Evolutionary conservation across 2,797 vertebrate species (phyloP), one percentile per base, ranked within the genome.

Genomic region (Neopelma chrysocephalum): DNA sequence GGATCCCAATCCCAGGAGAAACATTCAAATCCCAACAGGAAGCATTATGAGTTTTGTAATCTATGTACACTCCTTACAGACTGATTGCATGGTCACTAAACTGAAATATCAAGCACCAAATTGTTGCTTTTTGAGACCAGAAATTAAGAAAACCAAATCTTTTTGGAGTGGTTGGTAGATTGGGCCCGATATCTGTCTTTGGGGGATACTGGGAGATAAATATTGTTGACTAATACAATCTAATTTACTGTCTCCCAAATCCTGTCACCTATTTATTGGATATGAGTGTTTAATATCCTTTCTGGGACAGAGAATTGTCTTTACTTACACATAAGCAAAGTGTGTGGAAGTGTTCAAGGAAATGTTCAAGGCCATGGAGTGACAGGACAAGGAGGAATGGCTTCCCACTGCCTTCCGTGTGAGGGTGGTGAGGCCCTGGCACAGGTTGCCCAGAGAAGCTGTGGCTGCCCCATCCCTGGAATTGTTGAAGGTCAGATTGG

Each of bases 401-500:
- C 26, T 51, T 38, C 48, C 34, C 54, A 8, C 4, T 69, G 56
- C 34, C 0, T 0, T 42, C 2, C 1, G 29, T 58, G 45, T 0
- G 4, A 73, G 60, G 36, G 19, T 29, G 53, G 5, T 2, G 0
- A 45, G 36, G 38, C 15, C 9, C 60, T 65, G 77, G 77, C 51
- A 58, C 38, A 51, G 58, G 17, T 4, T 87, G 18, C 15, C 18
- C 76, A 80, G 43, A 45, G 68, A 0, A 65, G 27, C 43, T 65
- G 32, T 9, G 66, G 36, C 43, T 80, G 66, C n/a, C 38, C 53
- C 61, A 48, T 61, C 54, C 40, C 70, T 82, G 70, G 47, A 0
- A 61, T 6, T 61, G 62, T 0, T 42, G 71, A 2, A 43, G 64
- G 36, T 32, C 56, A 18, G 48, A 32, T 0, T 62, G 78, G 68